A percentile compares a stretch with the other conserved stretches of the same genome.
Conservation (phyloP, 2,113 vertebrate genomes). For the Pygoscelis adeliae region DNA sequence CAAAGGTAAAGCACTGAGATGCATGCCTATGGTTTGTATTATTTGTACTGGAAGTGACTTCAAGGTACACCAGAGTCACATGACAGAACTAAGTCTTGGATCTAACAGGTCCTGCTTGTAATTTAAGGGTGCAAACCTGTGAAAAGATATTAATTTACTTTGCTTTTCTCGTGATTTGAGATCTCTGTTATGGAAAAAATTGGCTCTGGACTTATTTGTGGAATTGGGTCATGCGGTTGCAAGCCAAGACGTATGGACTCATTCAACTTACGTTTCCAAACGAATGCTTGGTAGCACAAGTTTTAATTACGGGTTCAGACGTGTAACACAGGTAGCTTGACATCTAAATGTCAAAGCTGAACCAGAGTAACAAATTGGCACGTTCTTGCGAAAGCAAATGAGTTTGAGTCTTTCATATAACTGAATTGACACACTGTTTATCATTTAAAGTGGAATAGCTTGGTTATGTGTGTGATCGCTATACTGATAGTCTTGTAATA, state of each 20-base stretch:
- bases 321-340: neutral
- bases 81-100: neutral
- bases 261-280: neutral
- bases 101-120: neutral
- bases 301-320: neutral
- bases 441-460: neutral
- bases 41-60: neutral
- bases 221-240: neutral
- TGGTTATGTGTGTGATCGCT: neutral
- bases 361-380: neutral
- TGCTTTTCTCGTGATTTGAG: neutral
- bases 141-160: neutral
- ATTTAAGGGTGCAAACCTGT: neutral
- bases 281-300: neutral
- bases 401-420: neutral
- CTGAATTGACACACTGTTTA: neutral
- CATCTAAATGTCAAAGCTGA: neutral
- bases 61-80: neutral
- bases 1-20: constrained; percentile 83
- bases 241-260: neutral
- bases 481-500: neutral
- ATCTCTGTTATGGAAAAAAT: neutral
- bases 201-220: neutral
- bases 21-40: neutral
- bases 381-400: neutral